Evolutionary conservation across 2,888 invertebrate genomes (phyloP), one percentile per base, ranked within the genome.

Genomic region (Norana najaformis): DNA sequence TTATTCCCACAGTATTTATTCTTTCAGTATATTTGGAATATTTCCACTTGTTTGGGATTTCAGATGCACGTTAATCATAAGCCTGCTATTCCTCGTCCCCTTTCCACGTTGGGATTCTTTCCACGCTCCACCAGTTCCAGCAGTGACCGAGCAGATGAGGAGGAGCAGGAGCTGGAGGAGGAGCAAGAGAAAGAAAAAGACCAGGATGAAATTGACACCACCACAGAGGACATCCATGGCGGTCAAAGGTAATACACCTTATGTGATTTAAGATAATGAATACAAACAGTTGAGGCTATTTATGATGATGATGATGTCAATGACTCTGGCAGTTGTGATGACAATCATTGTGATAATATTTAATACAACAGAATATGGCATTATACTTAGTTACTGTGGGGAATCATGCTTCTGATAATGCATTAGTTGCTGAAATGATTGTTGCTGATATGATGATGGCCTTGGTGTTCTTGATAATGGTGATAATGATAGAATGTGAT

Each of bases 131-230:
- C 85, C 35, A 85, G 85, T 36, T 85, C 85, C 23, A 23, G n/a
- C 36, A 85, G 85, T 37, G 85, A 85, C 37, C 34, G 16, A 85
- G 37, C 85, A 85, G 85, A 85, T 6, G 85, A 85, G 37, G 85
- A 85, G 30, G 85, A 85, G 20, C 36, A 85, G 30, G 85, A 85
- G 20, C 36, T 85, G 85, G 85, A 37, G 37, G 85, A 85, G 36
- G 85, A 85, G 2, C 35, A 85, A 16, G 85, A 85, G 37, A 20
- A 37, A 36, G 85, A 85, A n/a, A 69, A 69, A 69, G 6, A 30
- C n/a, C 69, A 30, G 30, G 69, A 69, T n/a, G n/a, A 69, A 69
- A 69, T 69, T 69, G 69, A 69, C n/a, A 69, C 69, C 30, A 69
- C 69, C 30, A 69, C 69, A 8, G n/a, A 69, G 11, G 69, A 69